Evolutionary conservation across 1,140 invertebrate genomes (phyloP).

Genomic region (Bombus waltoni): DNA sequence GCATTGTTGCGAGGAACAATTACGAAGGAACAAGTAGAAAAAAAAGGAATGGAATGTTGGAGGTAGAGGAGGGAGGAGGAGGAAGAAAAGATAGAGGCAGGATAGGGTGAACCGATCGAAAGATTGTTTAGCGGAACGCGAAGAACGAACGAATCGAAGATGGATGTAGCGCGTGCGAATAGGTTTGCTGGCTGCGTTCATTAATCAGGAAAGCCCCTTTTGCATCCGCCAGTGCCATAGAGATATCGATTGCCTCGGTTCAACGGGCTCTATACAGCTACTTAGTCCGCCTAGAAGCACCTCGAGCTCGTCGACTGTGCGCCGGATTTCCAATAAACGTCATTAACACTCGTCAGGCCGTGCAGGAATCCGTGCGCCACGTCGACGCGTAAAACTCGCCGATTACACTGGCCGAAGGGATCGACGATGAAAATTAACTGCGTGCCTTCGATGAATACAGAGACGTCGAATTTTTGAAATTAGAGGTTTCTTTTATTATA

Average conservation of each 20-base stretch:
- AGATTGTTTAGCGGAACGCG: conserved; percentile 61
- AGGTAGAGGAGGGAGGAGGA: neutral
- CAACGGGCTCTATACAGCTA: conserved; percentile 60
- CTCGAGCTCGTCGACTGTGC: conserved; percentile 42
- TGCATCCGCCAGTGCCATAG: conserved; percentile 66
- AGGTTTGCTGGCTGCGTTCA: conserved; percentile 64
- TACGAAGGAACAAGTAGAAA: neutral
- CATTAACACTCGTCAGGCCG: conserved; percentile 58
- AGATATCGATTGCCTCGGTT: conserved; percentile 71
- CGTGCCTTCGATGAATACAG: neutral
- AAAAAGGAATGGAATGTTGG: neutral
- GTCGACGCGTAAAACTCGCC: conserved; percentile 7
- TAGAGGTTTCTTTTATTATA: neutral
- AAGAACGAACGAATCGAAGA: conserved; percentile 55
- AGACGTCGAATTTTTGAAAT: neutral
- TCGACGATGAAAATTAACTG: conserved; percentile 17
- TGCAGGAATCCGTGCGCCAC: conserved; percentile 10
- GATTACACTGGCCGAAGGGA: conserved; percentile 6
- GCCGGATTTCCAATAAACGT: conserved; percentile 66
- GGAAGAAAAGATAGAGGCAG: neutral
- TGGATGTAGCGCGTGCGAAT: conserved; percentile 52
- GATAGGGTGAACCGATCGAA: conserved; percentile 17
- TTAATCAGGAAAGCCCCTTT: conserved; percentile 71
- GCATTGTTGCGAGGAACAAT: neutral
- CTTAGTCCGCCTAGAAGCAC: conserved; percentile 60